Conservation (phyloP, 2,888 invertebrate genomes). For the Copidosoma aretas region DNA sequence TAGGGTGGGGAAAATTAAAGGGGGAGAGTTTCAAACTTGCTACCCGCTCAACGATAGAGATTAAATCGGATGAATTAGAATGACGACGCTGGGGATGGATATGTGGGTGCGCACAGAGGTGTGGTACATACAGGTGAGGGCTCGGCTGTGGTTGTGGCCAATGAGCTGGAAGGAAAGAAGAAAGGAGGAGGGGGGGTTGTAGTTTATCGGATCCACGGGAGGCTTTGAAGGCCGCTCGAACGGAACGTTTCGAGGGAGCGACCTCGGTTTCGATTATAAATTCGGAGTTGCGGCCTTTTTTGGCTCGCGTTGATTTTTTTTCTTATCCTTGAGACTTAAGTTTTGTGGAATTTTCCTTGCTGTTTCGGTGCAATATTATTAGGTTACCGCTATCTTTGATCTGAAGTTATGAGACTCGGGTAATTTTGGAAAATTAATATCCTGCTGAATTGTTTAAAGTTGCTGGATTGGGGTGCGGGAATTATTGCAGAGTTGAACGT, state of each 20-base stretch:
- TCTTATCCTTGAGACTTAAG: neutral
- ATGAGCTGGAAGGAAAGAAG: neutral
- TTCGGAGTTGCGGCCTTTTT: neutral
- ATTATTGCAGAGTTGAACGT: no score
- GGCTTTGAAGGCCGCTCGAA: neutral
- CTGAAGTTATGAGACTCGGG: no score
- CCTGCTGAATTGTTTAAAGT: no score
- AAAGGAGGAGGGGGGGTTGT: neutral
- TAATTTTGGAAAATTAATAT: no score
- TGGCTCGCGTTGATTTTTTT: neutral
- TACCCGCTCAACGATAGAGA: conserved; percentile 12
- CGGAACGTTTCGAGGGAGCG: neutral
- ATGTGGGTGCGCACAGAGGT: neutral
- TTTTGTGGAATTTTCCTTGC: no score
- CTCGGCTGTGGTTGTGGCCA: neutral
- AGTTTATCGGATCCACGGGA: neutral
- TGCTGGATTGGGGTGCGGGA: no score
- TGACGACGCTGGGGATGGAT: neutral
- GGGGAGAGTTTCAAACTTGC: conserved; percentile 15
- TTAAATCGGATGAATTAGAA: conserved; percentile 27
- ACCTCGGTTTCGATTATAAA: no score
- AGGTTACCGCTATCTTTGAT: no score
- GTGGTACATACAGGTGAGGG: neutral
- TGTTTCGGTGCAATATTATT: no score
- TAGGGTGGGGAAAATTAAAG: neutral